Base-by-base conservation (phyloP, 2,888 invertebrate genomes). In the Latrodectus elegans region DNA sequence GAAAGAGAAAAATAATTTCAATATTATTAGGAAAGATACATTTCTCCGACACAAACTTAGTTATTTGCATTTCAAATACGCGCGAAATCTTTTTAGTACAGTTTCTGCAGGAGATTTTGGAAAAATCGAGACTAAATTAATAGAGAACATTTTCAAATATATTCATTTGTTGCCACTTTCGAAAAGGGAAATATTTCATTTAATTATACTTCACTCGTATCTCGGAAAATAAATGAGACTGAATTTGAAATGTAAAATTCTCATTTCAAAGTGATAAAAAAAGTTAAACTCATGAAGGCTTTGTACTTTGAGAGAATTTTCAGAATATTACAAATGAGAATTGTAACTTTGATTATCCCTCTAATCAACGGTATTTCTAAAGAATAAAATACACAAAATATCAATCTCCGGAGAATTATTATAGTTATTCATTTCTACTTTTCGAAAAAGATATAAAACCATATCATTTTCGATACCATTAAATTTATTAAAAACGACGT, bases 51-150 rank as follows among this genome's bases (percentile, higher is more conserved):
- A 9, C n/a, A 60, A n/a, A 51, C 51, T 6, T 65, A 49, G 17
- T 49, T 76, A 76, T 76, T 76, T 76, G 76, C 76, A 76, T 76
- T 76, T 76, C 76, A 76, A 65, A 76, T 22, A 52, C 15, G 17
- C n/a, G n/a, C 14, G 12, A 60, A 67, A 51, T 65, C 76, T 76
- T 76, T 76, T 75, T 75, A 75, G 60, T 64, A 60, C 60, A 38
- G 60, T 75, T 76, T 76, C 22, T 11, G 76, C 10, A 9, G 14
- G 12, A 60, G 60, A 10, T 60, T 38, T 60, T n/a, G 76, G 76
- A 75, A 75, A 75, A 75, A 75, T 60, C 38, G 74, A 60, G 60
- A 75, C 14, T 15, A 60, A 12, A 60, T 60, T 60, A 60, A n/a
- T 15, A 60, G n/a, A 15, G 60, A 60, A 60, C n/a, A 15, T 60